These are phyloP conservation scores for Morone saxatilis DNA, from an alignment of 2,113 vertebrate genomes.

Conservation along the genomic window DNA sequence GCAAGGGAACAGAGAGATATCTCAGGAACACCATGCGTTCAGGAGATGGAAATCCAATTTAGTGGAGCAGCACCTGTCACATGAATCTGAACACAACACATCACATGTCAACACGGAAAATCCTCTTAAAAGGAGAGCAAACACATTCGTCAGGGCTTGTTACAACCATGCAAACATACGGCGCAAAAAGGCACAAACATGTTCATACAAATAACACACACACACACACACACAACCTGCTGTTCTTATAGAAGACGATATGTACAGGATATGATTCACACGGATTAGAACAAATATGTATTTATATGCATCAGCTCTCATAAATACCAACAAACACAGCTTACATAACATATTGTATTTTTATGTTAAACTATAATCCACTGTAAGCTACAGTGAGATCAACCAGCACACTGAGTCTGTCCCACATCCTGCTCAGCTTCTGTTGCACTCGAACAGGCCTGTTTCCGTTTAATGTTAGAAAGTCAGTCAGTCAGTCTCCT, in stretches of 20 bases:
- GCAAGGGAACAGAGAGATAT: conserved; percentile 4
- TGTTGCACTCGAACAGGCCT: not conserved
- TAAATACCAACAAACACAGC: conserved; percentile 4
- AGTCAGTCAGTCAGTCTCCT: not conserved
- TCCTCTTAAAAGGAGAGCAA: conserved; percentile 8
- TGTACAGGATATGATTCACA: conserved; percentile 25
- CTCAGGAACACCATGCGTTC: conserved; percentile 1
- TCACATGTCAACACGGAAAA: conserved; percentile 21
- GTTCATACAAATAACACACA: not conserved
- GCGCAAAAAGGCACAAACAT: not conserved
- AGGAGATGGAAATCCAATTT: conserved; percentile 36
- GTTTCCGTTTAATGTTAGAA: not conserved
- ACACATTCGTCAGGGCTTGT: conserved; percentile 2
- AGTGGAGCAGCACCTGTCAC: conserved; percentile 23
- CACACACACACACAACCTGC: not conserved
- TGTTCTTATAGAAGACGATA: conserved; percentile 5
- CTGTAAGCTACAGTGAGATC: not conserved
- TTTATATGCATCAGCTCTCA: conserved; percentile 10
- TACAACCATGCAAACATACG: not conserved
- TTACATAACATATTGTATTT: not conserved
- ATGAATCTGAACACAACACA: conserved; percentile 4
- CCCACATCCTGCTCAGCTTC: not conserved
- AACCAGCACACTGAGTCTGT: not conserved
- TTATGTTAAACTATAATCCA: not conserved
- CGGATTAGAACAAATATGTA: conserved; percentile 21